Conservation (phyloP, 2,113 vertebrate genomes). For the Actinemys pallida region DNA sequence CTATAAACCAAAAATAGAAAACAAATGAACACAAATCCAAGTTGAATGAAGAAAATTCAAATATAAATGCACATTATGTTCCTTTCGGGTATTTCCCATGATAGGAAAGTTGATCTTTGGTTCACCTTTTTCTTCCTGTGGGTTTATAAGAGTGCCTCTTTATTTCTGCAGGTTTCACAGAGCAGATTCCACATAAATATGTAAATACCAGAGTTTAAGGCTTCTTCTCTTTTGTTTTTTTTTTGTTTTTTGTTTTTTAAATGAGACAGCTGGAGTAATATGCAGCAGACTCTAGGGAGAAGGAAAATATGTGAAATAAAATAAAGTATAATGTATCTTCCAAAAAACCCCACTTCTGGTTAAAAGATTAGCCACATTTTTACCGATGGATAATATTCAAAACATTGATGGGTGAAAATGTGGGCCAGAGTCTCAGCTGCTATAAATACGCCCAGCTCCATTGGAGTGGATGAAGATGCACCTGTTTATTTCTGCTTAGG, state of each 20-base stretch:
- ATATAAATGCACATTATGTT: neutral
- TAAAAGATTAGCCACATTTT: neutral
- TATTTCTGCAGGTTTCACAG: constrained; percentile 12
- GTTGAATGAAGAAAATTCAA: neutral
- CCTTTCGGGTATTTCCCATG: neutral
- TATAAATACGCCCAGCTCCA: neutral
- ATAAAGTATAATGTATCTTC: neutral
- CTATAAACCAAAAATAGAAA: neutral
- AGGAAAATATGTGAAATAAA: neutral
- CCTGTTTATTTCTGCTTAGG: neutral
- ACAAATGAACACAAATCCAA: neutral
- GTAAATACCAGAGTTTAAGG: neutral
- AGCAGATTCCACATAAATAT: neutral
- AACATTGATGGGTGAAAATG: neutral
- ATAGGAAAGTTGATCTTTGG: neutral
- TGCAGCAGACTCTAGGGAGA: neutral
- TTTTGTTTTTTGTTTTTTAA: neutral
- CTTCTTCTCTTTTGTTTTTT: neutral
- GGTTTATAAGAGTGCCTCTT: neutral
- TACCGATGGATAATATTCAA: neutral
- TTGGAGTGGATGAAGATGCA: neutral
- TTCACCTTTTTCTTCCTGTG: neutral
- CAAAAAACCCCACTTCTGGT: neutral
- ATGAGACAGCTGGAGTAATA: constrained; percentile 20
- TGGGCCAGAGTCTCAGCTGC: neutral